Conservation (phyloP, 2,797 vertebrate species). For the Chaetophractus vellerosus region DNA sequence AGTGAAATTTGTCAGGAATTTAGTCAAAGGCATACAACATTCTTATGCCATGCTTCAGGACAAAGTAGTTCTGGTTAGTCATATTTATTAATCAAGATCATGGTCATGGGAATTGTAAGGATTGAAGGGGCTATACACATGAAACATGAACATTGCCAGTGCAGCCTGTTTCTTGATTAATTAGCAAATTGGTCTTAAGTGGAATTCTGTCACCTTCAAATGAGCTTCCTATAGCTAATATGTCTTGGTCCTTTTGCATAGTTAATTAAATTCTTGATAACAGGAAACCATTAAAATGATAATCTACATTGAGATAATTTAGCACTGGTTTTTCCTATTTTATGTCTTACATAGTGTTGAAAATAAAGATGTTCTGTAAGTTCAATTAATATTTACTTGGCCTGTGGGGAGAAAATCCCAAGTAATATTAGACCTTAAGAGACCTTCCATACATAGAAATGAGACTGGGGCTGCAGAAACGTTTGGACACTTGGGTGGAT, state of each 20-base stretch:
- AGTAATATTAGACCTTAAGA: neutral
- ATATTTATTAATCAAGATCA: slow-evolving; percentile 23
- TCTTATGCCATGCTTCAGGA: neutral
- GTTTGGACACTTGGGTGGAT: fast-evolving
- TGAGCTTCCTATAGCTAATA: slow-evolving; percentile 67
- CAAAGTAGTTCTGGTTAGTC: neutral
- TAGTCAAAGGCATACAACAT: neutral
- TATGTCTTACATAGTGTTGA: neutral
- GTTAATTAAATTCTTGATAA: slow-evolving; percentile 68
- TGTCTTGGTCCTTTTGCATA: slow-evolving; percentile 54
- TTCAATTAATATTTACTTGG: neutral
- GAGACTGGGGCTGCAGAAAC: too few species aligned
- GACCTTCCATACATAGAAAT: neutral
- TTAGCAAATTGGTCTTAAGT: slow-evolving; percentile 41
- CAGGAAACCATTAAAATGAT: slow-evolving; percentile 71
- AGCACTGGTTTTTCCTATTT: neutral
- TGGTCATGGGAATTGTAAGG: neutral
- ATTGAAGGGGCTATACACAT: neutral
- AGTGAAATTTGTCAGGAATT: neutral
- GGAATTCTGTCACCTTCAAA: slow-evolving; percentile 43
- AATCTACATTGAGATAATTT: slow-evolving; percentile 22
- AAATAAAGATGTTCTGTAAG: neutral
- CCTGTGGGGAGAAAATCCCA: neutral
- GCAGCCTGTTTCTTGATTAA: slow-evolving; percentile 22
- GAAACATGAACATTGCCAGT: neutral